phyloP scores from a whole-genome alignment of 2,888 invertebrate species.

The Apodemia duryi region DNA sequence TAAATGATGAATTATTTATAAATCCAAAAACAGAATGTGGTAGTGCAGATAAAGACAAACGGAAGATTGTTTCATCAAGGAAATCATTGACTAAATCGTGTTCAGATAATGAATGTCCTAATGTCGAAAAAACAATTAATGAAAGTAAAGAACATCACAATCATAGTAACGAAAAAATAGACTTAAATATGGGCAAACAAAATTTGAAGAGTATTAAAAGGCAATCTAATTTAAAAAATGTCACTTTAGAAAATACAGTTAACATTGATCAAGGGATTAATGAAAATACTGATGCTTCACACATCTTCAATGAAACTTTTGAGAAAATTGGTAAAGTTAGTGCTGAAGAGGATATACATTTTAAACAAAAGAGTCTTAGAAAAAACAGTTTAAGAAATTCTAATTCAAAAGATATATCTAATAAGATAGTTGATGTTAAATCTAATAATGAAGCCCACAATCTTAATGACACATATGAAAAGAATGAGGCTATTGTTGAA shows the following conservation, averaged over 20 bases:
- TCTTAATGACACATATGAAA: neutral
- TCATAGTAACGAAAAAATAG: neutral
- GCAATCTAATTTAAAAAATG: neutral
- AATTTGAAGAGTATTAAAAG: neutral
- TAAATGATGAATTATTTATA: neutral
- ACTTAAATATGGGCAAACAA: neutral
- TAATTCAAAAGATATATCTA: neutral
- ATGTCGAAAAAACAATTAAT: neutral
- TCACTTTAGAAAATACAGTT: neutral
- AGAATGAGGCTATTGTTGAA: neutral
- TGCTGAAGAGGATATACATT: neutral
- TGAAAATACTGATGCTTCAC: neutral
- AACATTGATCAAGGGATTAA: neutral
- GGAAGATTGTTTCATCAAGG: neutral
- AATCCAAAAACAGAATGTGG: neutral
- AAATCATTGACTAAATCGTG: neutral
- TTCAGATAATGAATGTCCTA: neutral
- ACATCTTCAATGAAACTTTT: constrained; percentile 1
- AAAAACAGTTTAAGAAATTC: neutral
- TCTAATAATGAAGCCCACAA: neutral
- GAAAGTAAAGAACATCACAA: neutral
- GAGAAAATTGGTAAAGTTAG: neutral
- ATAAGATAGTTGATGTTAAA: neutral
- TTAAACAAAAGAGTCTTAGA: neutral
- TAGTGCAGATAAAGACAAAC: neutral